A percentile compares a stretch with the other conserved stretches of the same genome.
Evolutionary conservation across 2,888 invertebrate species (phyloP).

Genomic region (Rhagonycha fulva): DNA sequence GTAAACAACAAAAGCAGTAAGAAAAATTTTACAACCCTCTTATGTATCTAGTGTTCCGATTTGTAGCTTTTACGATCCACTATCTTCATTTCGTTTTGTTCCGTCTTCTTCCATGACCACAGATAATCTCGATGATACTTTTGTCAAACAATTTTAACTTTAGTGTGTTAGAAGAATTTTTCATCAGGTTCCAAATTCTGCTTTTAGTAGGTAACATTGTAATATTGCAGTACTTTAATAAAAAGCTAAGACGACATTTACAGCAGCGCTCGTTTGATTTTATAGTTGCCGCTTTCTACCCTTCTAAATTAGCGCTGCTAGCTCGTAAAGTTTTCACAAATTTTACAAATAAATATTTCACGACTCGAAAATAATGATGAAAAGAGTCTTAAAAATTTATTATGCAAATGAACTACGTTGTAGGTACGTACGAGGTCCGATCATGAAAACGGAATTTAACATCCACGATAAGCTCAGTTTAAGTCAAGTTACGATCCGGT

Average conservation of each 20-base stretch:
- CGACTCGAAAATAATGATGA: background rate
- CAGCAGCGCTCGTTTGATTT: background rate
- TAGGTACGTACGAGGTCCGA: background rate
- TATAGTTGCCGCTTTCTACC: conserved; percentile 1
- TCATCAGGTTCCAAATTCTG: background rate
- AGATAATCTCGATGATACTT: conserved; percentile 37
- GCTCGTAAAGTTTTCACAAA: background rate
- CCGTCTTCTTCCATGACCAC: conserved; percentile 44
- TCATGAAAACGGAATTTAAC: background rate
- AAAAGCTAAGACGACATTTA: conserved; percentile 1
- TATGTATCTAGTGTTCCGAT: conserved; percentile 36
- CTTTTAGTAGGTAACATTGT: background rate
- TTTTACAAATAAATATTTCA: background rate
- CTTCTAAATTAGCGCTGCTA: background rate
- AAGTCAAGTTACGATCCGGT: too few relatives aligned
- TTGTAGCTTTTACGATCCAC: conserved; percentile 47
- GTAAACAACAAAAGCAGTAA: background rate
- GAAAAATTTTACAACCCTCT: background rate
- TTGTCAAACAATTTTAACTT: conserved; percentile 6
- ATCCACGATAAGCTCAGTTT: too few relatives aligned
- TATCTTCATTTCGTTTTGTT: conserved; percentile 46
- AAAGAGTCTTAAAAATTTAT: background rate
- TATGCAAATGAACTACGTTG: background rate
- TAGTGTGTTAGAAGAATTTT: background rate
- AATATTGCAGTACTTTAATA: background rate